Base-by-base conservation (phyloP, 2,888 invertebrate genomes). In the Epinotia ramella region DNA sequence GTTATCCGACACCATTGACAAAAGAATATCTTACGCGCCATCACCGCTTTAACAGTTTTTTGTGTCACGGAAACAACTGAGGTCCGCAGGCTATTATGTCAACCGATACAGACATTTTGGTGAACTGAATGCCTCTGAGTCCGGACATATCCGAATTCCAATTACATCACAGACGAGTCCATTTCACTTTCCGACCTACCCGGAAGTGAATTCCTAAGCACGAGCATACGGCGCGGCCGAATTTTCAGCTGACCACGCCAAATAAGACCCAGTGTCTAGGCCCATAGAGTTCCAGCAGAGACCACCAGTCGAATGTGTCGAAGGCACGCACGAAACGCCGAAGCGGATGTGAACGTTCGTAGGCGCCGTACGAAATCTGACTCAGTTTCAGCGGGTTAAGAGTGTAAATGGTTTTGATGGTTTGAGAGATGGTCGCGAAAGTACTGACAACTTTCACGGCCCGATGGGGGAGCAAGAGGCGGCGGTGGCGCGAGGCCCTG, bases 121-220 rank as follows among this genome's bases (percentile, higher is more conserved):
- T 92, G 94, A 93, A 93, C 91, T 93, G 93, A 91, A 90, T 90
- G 91, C 90, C 90, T 87, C 88, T 87, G 91, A 92, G 90, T 93
- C 92, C 94, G 94, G 94, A 94, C 92, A 94, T 89, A 94, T 94
- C 94, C 93, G 91, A 93, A 94, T 94, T 94, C 94, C 94, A 91
- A 94, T 94, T 94, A 93, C 94, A 94, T 94, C 93, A 94, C 90
- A 91, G 94, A 94, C 92, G 91, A 92, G 92, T 89, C 94, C 93
- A 94, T 94, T 94, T 94, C 94, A 94, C 94, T 94, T 94, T 94
- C 91, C 93, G 94, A 93, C 91, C 91, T 90, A 94, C 94, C 94
- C 94, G 94, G 94, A 94, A 94, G 92, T 94, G 92, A 94, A 94
- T 94, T 94, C 94, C 93, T 93, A 91, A 94, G 94, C 92, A 88